Conservation (phyloP, 2,888 invertebrate genomes). For the Eilema depressum region DNA sequence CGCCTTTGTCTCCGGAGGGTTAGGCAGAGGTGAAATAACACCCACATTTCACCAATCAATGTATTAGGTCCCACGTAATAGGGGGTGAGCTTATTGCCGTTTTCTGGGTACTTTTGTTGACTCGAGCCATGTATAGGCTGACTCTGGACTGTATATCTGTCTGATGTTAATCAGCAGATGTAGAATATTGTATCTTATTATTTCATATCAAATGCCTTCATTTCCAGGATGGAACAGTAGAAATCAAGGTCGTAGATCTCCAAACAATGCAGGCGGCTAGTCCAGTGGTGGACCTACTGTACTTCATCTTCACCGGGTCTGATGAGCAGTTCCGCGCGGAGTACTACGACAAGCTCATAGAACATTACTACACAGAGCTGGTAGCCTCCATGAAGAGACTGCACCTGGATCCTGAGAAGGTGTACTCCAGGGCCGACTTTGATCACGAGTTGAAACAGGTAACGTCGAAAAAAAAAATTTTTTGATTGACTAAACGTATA, state of each 20-base stretch:
- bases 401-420: slow-evolving; percentile 53
- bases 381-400: slow-evolving; percentile 52
- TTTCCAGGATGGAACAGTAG: slow-evolving; percentile 54
- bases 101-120: too few relatives aligned
- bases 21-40: too few relatives aligned
- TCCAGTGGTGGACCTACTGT: slow-evolving; percentile 63
- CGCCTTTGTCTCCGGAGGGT: too few relatives aligned
- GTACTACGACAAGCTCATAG: slow-evolving; percentile 50
- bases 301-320: slow-evolving; percentile 67
- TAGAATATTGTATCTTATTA: too few relatives aligned
- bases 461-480: neutral
- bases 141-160: too few relatives aligned
- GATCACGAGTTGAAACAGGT: slow-evolving; percentile 64
- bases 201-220: neutral
- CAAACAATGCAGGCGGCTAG: slow-evolving; percentile 65
- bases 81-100: too few relatives aligned
- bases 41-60: too few relatives aligned
- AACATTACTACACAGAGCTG: slow-evolving; percentile 58
- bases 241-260: slow-evolving; percentile 63
- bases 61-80: too few relatives aligned
- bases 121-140: too few relatives aligned
- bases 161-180: too few relatives aligned
- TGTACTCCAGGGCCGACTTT: slow-evolving; percentile 62
- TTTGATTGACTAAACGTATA: too few relatives aligned
- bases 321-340: slow-evolving; percentile 64